These are phyloP conservation scores for Camponotus vicinus DNA, from an alignment of 1,140 invertebrate genomes.

Conservation along the genomic window DNA sequence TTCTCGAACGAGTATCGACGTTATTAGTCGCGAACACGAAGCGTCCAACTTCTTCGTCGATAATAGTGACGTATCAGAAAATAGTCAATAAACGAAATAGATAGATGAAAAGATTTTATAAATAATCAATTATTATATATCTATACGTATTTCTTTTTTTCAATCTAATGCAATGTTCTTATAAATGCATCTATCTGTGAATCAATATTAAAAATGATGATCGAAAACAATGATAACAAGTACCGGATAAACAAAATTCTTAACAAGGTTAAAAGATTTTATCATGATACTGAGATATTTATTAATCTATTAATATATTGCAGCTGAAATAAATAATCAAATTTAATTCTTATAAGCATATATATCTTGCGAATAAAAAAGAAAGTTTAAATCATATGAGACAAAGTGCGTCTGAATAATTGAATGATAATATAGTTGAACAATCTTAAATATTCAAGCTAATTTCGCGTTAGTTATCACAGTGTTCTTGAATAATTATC, in stretches of 20 bases:
- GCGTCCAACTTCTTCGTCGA: not conserved
- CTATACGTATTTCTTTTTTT: not conserved
- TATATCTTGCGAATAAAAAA: not conserved
- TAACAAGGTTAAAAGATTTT: conserved; percentile 33
- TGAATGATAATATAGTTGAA: not conserved
- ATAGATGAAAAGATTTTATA: not conserved
- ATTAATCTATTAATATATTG: conserved; percentile 28
- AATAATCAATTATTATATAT: conserved; percentile 3
- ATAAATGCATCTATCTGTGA: not conserved
- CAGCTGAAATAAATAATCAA: conserved; percentile 15
- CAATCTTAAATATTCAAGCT: not conserved
- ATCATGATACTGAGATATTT: conserved; percentile 22
- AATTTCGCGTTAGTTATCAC: conserved; percentile 3
- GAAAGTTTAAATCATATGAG: not conserved
- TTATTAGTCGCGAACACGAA: not conserved
- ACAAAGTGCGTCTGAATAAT: not conserved
- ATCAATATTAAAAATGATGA: conserved; percentile 31
- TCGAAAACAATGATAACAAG: not conserved
- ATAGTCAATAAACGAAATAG: not conserved
- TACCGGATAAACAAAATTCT: not conserved
- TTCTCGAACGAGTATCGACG: conserved; percentile 7
- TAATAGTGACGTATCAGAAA: not conserved
- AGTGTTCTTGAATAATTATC: not conserved
- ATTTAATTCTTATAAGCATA: not conserved
- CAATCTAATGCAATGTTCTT: conserved; percentile 13